Evolutionary conservation across 2,888 invertebrate genomes (phyloP).

Genomic region (Apamea sordens): DNA sequence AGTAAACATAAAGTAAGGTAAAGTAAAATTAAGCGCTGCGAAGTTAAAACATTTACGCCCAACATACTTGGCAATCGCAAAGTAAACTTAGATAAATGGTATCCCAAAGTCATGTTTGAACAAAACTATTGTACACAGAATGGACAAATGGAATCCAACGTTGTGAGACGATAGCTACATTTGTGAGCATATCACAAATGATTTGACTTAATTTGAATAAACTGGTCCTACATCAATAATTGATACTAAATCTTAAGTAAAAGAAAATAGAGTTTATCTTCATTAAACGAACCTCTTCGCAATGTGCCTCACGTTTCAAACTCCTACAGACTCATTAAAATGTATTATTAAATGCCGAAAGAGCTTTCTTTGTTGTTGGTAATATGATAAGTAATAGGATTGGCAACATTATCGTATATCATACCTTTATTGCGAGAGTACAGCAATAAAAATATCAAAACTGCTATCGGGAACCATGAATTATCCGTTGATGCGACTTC

Average conservation of each 20-base stretch:
- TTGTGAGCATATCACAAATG: slow-evolving; percentile 48
- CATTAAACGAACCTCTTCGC: slow-evolving; percentile 22
- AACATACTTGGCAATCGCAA: slow-evolving; percentile 46
- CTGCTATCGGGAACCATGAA: slow-evolving; percentile 45
- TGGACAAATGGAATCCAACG: slow-evolving; percentile 48
- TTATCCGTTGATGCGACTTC: slow-evolving; percentile 51
- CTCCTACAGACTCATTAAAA: slow-evolving; percentile 65
- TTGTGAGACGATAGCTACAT: slow-evolving; percentile 38
- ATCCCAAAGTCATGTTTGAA: slow-evolving; percentile 47
- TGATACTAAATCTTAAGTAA: slow-evolving; percentile 39
- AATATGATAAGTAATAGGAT: slow-evolving; percentile 54
- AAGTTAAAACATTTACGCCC: slow-evolving; percentile 42
- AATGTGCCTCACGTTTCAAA: slow-evolving; percentile 54
- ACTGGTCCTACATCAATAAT: slow-evolving; percentile 19
- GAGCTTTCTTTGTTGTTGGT: slow-evolving; percentile 58
- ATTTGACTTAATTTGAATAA: slow-evolving; percentile 57
- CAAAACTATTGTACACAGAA: slow-evolving; percentile 48
- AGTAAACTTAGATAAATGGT: slow-evolving; percentile 54
- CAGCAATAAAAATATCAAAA: slow-evolving; percentile 53
- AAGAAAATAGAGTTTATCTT: slow-evolving; percentile 52
- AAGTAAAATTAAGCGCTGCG: slow-evolving; percentile 39
- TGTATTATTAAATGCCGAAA: slow-evolving; percentile 55
- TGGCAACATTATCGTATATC: slow-evolving; percentile 59
- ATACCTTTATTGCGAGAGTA: slow-evolving; percentile 56
- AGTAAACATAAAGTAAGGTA: slow-evolving; percentile 33